phyloP scores from a whole-genome alignment of 2,113 vertebrate species.

The Mystacornis crossleyi region DNA sequence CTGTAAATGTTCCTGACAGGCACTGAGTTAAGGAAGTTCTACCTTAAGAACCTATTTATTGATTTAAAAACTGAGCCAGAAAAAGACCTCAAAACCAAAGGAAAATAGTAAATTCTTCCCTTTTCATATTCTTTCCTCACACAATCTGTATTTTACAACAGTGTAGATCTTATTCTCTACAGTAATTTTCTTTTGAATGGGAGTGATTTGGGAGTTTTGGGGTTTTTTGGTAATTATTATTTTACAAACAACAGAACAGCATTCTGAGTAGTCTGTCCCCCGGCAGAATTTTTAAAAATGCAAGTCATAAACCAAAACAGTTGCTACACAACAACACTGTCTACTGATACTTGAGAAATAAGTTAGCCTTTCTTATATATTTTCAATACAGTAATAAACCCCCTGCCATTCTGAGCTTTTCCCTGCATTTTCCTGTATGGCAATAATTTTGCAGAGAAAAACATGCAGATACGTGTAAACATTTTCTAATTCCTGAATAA shows the following conservation, averaged over 20 bases:
- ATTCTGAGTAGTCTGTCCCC: background rate
- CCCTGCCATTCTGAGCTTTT: background rate
- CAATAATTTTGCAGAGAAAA: constrained; percentile 6
- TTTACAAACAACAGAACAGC: background rate
- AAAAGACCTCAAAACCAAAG: background rate
- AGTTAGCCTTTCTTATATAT: background rate
- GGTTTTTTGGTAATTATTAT: background rate
- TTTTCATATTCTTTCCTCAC: background rate
- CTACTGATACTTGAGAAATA: background rate
- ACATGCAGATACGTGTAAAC: background rate
- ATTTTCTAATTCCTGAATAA: constrained; percentile 21
- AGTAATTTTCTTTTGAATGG: background rate
- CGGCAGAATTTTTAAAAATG: background rate
- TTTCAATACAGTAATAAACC: background rate
- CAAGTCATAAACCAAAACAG: background rate
- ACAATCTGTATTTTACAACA: background rate
- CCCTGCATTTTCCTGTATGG: background rate
- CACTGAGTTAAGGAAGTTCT: background rate
- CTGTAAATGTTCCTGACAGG: background rate
- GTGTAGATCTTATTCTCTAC: background rate
- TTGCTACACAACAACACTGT: background rate
- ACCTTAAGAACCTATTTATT: background rate
- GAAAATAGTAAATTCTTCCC: background rate
- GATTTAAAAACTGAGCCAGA: background rate
- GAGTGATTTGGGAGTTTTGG: background rate